Evolutionary conservation across 92 coral and sea anemone genomes (phyloP).

Genomic region (Epizoanthus illoricatus): DNA sequence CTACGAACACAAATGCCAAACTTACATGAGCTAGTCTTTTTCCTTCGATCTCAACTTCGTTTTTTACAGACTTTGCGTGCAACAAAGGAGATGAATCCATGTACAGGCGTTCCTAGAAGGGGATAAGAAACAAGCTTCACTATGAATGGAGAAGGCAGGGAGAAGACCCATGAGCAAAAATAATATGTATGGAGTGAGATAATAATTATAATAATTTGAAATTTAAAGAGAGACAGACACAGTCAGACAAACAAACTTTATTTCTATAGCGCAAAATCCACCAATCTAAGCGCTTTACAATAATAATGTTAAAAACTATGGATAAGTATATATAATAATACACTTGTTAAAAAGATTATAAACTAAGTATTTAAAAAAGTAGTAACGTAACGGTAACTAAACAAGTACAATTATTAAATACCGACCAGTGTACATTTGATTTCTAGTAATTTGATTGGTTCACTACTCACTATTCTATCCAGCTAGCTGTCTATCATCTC

Average conservation of each 20-base stretch:
- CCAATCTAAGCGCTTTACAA: too few relatives aligned
- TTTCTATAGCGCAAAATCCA: too few relatives aligned
- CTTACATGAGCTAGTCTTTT: conserved; percentile 29
- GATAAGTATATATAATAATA: too few relatives aligned
- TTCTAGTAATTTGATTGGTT: too few relatives aligned
- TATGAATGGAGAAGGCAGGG: background rate
- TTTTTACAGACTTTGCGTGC: conserved; percentile 17
- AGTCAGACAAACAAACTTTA: background rate
- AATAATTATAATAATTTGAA: too few relatives aligned
- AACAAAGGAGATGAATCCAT: conserved; percentile 22
- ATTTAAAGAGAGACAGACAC: background rate
- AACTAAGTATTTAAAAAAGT: too few relatives aligned
- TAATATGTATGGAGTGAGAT: background rate
- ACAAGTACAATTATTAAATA: background rate
- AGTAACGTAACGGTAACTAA: background rate
- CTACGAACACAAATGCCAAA: background rate
- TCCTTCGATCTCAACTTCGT: conserved; percentile 27
- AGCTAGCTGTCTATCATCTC: too few relatives aligned
- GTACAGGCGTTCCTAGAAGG: background rate
- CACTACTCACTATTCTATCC: too few relatives aligned
- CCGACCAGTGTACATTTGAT: too few relatives aligned
- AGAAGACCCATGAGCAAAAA: background rate
- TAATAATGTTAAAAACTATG: too few relatives aligned
- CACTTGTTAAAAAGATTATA: too few relatives aligned
- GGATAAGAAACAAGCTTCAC: background rate